Evolutionary conservation across 2,888 invertebrate genomes (phyloP).

Genomic region (Barypeithes pellucidus): DNA sequence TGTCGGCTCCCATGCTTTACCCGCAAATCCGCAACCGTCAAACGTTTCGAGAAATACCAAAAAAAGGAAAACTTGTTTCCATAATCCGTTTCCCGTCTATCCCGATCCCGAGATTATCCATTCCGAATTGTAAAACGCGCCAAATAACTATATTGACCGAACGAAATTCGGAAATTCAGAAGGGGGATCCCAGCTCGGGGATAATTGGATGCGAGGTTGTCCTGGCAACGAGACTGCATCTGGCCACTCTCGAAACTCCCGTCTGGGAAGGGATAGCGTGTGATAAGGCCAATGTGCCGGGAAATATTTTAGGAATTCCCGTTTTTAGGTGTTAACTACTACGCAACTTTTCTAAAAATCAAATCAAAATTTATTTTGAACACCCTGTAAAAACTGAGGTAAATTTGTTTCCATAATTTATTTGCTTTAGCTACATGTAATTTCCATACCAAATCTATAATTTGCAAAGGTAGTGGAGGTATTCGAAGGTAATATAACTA

Average conservation of each 20-base stretch:
- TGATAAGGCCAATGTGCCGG: background rate
- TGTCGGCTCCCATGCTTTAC: too few species aligned
- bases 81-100: constrained; percentile 13
- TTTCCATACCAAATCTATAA: too few species aligned
- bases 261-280: constrained; percentile 8
- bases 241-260: constrained; percentile 31
- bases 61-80: background rate
- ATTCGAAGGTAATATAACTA: too few species aligned
- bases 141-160: constrained; percentile 35
- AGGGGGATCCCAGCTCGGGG: constrained; percentile 35
- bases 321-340: too few species aligned
- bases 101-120: constrained; percentile 22
- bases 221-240: constrained; percentile 45
- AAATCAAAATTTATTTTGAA: too few species aligned
- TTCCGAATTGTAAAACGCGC: constrained; percentile 25
- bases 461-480: too few species aligned
- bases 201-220: constrained; percentile 52
- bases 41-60: background rate
- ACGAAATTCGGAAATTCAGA: constrained; percentile 33
- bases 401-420: too few species aligned
- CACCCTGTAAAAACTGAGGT: too few species aligned
- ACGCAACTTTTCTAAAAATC: too few species aligned
- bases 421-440: too few species aligned
- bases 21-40: too few species aligned
- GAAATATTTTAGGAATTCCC: constrained; percentile 3